Evolutionary conservation across 1,140 invertebrate species (phyloP), one percentile per base, ranked within the genome.

Genomic region (Pseudomyrmex cubaensis): DNA sequence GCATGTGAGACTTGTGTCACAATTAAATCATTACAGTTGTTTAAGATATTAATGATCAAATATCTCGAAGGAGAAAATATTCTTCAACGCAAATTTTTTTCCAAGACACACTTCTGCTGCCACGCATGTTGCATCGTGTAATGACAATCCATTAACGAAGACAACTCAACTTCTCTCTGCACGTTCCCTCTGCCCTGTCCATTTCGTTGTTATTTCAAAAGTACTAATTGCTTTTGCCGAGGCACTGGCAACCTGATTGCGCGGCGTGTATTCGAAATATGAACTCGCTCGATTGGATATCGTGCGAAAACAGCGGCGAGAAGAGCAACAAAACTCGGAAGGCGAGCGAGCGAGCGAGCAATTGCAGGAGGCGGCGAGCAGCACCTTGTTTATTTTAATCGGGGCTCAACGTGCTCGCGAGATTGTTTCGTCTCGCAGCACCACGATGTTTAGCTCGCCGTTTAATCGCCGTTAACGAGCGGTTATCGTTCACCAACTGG

Each of bases 381-480:
- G 83, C 80, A 83, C 73, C 89, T 89, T 90, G 91, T 92, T 93
- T 92, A 91, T 93, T 93, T 92, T 92, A 91, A 92, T 91, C 91
- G 86, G 80, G 87, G 69, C 86, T 91, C 87, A 86, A 84, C 77
- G 84, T 88, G 86, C 87, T 82, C 80, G 75, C 82, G 85, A 91
- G 90, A 93, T 93, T 93, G 93, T 93, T 93, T 93, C 91, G 93
- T 93, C 92, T 93, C 90, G 91, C 86, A 86, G 87, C 77, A 86
- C 85, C 87, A 87, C 70, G 89, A 92, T 92, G 90, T 93, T 93
- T 93, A 92, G 91, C 91, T 91, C 75, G 90, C 90, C 90, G 89
- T 91, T 93, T 92, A 93, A 93, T 93, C 92, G 89, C 90, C 90
- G 85, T 93, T 93, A 93, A 93, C 92, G 91, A 93, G 91, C 85